Conservation (phyloP, 2,888 invertebrate species). For the Sisyra nigra region DNA sequence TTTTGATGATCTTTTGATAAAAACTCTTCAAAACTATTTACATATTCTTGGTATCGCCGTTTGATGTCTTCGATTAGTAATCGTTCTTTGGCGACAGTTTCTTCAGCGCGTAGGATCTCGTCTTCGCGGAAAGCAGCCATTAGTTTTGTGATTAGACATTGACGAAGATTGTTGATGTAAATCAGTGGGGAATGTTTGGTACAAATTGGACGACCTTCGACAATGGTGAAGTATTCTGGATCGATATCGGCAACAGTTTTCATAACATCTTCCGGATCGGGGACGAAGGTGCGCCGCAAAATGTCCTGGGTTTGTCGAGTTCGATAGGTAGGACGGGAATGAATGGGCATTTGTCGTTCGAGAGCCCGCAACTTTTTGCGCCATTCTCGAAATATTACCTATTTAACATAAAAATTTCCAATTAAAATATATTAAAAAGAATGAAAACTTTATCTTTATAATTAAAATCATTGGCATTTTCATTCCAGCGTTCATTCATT, state of each 20-base stretch:
- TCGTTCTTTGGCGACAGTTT: slow-evolving; percentile 35
- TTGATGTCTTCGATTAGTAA: slow-evolving; percentile 30
- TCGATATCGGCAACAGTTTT: slow-evolving; percentile 46
- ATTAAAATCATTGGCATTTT: no score
- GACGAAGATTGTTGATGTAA: slow-evolving; percentile 31
- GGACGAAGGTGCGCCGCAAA: slow-evolving; percentile 37
- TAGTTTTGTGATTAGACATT: slow-evolving; percentile 28
- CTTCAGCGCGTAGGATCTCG: slow-evolving; percentile 34
- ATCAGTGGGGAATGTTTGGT: slow-evolving; percentile 38
- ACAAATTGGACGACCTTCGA: slow-evolving; percentile 41
- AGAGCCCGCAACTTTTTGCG: neutral
- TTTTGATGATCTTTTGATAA: slow-evolving; percentile 41
- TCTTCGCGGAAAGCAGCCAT: slow-evolving; percentile 27
- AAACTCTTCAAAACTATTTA: slow-evolving; percentile 39
- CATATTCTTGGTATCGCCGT: slow-evolving; percentile 32
- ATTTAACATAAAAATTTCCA: neutral
- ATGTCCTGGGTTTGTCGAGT: slow-evolving; percentile 29
- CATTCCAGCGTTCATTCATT: no score
- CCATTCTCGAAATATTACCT: neutral
- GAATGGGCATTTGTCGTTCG: slow-evolving; percentile 20
- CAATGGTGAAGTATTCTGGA: slow-evolving; percentile 43
- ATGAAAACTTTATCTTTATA: neutral
- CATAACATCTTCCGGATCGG: slow-evolving; percentile 35
- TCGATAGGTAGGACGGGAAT: slow-evolving; percentile 21
- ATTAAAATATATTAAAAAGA: neutral